Evolutionary conservation across 2,888 invertebrate genomes (phyloP).

Genomic region (Eristalis pertinax): DNA sequence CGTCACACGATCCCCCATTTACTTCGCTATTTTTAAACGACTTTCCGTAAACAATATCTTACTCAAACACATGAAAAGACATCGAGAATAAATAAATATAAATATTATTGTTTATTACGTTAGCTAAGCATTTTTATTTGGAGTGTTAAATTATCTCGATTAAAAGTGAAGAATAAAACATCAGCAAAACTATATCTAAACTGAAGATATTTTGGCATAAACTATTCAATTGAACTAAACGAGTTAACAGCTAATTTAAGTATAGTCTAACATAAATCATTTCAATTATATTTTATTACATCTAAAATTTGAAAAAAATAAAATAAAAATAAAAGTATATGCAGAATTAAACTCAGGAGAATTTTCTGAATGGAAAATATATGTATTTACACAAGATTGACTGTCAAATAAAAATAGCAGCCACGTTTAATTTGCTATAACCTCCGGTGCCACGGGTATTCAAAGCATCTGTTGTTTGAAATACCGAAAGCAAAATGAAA

Average conservation of each 20-base stretch:
- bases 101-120: constrained; percentile 28
- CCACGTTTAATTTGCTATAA: background rate
- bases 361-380: background rate
- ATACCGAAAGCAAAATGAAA: constrained; percentile 11
- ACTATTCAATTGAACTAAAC: constrained; percentile 49
- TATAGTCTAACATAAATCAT: background rate
- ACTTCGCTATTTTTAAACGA: constrained; percentile 18
- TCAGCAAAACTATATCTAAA: constrained; percentile 1
- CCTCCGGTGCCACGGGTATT: background rate
- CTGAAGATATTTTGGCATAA: constrained; percentile 53
- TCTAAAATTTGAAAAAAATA: background rate
- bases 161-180: constrained; percentile 14
- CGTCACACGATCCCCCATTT: background rate
- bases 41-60: background rate
- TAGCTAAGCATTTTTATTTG: constrained; percentile 58
- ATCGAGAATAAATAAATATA: constrained; percentile 50
- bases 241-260: background rate
- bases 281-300: background rate
- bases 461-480: background rate
- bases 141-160: constrained; percentile 51
- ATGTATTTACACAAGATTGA: background rate
- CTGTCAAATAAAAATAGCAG: background rate
- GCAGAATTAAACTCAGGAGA: background rate
- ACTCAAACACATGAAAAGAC: background rate
- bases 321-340: background rate